Percentiles rank a stretch among this genome's conserved stretches.
These are phyloP conservation scores for Acanthosoma haemorrhoidale DNA, from an alignment of 2,888 invertebrate genomes.

Conservation along the genomic window DNA sequence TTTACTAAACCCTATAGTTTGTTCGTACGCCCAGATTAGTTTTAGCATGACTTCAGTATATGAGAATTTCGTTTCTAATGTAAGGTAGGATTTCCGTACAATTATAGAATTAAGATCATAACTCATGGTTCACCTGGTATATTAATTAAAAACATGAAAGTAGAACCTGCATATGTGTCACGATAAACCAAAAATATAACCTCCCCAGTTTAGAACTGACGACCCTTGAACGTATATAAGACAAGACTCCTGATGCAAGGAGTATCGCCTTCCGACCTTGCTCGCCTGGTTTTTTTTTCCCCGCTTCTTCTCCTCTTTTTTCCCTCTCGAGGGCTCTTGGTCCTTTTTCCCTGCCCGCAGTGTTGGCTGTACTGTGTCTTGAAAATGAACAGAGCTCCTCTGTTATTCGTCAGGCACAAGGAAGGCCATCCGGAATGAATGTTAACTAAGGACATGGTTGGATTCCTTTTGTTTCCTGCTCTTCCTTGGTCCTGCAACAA, in stretches of 20 bases:
- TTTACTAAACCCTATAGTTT: too few relatives aligned
- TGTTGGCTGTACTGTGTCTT: neutral
- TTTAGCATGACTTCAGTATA: too few relatives aligned
- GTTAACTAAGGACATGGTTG: neutral
- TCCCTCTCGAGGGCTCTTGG: neutral
- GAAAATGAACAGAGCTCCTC: conserved; percentile 3
- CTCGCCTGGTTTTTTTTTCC: neutral
- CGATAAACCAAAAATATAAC: too few relatives aligned
- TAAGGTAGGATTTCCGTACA: too few relatives aligned
- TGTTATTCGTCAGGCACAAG: neutral
- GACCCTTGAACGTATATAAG: neutral
- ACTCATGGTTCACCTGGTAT: too few relatives aligned
- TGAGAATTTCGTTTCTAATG: too few relatives aligned
- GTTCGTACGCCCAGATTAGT: too few relatives aligned
- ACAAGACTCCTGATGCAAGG: neutral
- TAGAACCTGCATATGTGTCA: too few relatives aligned
- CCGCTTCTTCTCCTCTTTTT: neutral
- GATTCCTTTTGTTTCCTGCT: neutral
- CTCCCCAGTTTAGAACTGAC: too few relatives aligned
- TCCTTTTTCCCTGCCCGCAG: neutral
- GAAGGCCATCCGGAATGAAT: neutral
- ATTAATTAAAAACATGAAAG: too few relatives aligned
- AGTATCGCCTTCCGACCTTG: conserved; percentile 4
- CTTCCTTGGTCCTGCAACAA: neutral
- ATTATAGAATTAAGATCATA: too few relatives aligned